Percentiles rank a stretch among this genome's conserved stretches.
phyloP scores from a whole-genome alignment of 2,888 invertebrate genomes.

The Scotopteryx bipunctaria region DNA sequence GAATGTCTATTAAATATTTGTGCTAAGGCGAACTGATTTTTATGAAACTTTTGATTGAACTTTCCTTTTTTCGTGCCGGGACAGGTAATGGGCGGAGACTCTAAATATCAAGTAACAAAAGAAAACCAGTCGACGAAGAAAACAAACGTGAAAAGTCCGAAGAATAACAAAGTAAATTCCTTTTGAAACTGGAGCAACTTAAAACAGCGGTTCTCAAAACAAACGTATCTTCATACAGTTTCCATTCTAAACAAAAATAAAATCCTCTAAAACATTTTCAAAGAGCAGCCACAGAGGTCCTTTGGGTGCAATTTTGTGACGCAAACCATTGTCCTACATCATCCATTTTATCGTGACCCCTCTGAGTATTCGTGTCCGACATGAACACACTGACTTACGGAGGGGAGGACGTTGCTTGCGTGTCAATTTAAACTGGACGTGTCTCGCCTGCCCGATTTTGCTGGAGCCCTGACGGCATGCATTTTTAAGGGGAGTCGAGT shows the following conservation, averaged over 20 bases:
- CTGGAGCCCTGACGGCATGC: conserved; percentile 26
- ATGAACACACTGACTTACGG: conserved; percentile 28
- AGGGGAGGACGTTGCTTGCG: conserved; percentile 27
- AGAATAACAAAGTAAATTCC: too few species aligned
- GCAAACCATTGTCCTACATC: conserved; percentile 40
- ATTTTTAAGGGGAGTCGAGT: conserved; percentile 12
- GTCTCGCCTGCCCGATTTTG: conserved; percentile 28
- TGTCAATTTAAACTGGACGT: conserved; percentile 43
- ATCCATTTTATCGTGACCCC: conserved; percentile 37
- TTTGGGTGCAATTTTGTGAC: conserved; percentile 48
- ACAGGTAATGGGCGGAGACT: too few species aligned
- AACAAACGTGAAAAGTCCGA: too few species aligned
- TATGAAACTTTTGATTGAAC: too few species aligned
- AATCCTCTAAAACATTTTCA: conserved; percentile 31
- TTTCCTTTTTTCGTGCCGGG: too few species aligned
- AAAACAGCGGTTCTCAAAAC: conserved; percentile 6
- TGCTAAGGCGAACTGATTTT: too few species aligned
- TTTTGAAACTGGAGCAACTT: neutral
- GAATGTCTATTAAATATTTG: too few species aligned
- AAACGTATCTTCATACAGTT: conserved; percentile 26
- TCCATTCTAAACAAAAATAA: conserved; percentile 27
- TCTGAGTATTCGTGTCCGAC: conserved; percentile 29
- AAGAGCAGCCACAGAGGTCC: conserved; percentile 36
- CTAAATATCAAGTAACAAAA: too few species aligned
- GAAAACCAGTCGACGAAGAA: too few species aligned